These are phyloP conservation scores for Sarcophaga subvicina DNA, from an alignment of 2,888 invertebrate species.

Conservation along the genomic window DNA sequence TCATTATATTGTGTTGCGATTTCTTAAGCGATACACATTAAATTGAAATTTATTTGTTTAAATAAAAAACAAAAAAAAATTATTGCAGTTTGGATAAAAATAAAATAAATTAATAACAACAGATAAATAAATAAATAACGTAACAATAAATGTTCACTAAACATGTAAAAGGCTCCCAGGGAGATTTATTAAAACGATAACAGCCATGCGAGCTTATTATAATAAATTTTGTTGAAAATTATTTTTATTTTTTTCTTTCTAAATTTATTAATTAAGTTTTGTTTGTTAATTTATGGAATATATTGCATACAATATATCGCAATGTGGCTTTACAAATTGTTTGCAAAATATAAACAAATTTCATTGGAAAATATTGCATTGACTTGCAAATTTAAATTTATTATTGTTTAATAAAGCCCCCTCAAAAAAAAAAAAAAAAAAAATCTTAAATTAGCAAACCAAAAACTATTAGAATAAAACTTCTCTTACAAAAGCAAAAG, in stretches of 20 bases:
- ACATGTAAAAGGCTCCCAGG: not conserved
- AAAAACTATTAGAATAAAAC: not conserved
- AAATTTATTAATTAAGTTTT: not conserved
- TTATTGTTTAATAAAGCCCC: not conserved
- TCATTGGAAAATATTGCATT: not conserved
- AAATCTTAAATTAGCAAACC: conserved; percentile 7
- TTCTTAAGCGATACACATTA: not conserved
- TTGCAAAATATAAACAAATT: not conserved
- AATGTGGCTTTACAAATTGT: not conserved
- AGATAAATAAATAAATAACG: not conserved
- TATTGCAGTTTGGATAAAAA: not conserved
- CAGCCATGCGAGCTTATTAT: not conserved
- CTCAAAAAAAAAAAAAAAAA: no score
- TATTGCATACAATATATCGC: no score
- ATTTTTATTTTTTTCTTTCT: not conserved
- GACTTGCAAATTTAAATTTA: not conserved
- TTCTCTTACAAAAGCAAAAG: conserved; percentile 27
- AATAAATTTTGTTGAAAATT: not conserved
- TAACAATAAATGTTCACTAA: not conserved
- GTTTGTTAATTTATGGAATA: not conserved
- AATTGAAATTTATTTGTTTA: not conserved
- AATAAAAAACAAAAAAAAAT: no score
- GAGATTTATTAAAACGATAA: not conserved
- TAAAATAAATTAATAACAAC: not conserved
- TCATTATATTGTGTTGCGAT: not conserved